A percentile compares a stretch with the other conserved stretches of the same genome.
Conservation (phyloP, 2,113 vertebrate genomes). For the cattle (Bos taurus) region ARS-UCD2.0 NC_037332.1:12882501-12883000, state of each 20-base stretch:
- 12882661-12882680: not conserved
- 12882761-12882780: constrained; percentile 6
- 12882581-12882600: not conserved
- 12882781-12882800: not conserved
- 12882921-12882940: not conserved
- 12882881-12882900: not conserved
- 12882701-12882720: not conserved
- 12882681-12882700: not conserved
- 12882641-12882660: not conserved
- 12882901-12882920: not conserved
- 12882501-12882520: not conserved
- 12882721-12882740: constrained; percentile 6
- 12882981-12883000: not conserved
- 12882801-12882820: not conserved
- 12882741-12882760: not conserved
- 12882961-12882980: not conserved
- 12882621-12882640: not conserved
- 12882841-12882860: not conserved
- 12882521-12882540: not conserved
- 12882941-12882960: not conserved
- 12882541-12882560: not conserved
- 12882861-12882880: not conserved
- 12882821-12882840: not conserved
- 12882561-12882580: not conserved
- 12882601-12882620: not conserved